These are phyloP conservation scores for Eupithecia dodoneata DNA, from an alignment of 2,888 invertebrate genomes.

Conservation along the genomic window DNA sequence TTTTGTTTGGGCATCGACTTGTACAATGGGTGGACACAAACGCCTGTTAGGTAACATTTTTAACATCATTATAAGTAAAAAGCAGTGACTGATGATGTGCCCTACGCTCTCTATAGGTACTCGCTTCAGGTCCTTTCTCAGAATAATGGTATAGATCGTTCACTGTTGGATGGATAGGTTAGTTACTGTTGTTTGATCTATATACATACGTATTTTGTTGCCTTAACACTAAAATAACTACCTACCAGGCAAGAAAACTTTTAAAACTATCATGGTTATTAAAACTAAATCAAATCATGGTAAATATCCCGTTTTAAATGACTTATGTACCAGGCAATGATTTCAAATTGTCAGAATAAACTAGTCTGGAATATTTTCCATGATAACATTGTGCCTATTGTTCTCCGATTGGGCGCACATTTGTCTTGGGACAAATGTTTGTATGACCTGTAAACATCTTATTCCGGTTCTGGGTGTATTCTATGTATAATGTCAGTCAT, in stretches of 20 bases:
- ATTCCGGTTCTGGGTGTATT: no score
- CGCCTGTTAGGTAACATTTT: constrained; percentile 80
- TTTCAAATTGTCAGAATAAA: background rate
- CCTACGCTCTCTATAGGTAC: constrained; percentile 52
- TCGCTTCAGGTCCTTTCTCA: constrained; percentile 1
- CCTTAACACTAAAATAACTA: background rate
- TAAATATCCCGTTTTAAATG: no score
- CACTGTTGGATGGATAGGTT: background rate
- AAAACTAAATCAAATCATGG: no score
- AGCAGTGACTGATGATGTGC: constrained; percentile 75
- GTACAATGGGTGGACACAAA: constrained; percentile 82
- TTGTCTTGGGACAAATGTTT: no score
- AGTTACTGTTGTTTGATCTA: background rate
- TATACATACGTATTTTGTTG: background rate
- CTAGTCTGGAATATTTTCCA: background rate
- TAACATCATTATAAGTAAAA: constrained; percentile 84
- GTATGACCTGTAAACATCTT: no score
- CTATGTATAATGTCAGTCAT: no score
- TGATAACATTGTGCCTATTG: no score
- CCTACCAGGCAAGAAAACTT: background rate
- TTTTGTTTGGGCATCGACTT: constrained; percentile 72
- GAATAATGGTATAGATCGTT: constrained; percentile 4
- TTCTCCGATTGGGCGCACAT: no score
- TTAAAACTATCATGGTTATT: no score
- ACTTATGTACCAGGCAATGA: background rate